Evolutionary conservation across 2,113 vertebrate genomes (phyloP).

Genomic region (Triplophysa tibetana): DNA sequence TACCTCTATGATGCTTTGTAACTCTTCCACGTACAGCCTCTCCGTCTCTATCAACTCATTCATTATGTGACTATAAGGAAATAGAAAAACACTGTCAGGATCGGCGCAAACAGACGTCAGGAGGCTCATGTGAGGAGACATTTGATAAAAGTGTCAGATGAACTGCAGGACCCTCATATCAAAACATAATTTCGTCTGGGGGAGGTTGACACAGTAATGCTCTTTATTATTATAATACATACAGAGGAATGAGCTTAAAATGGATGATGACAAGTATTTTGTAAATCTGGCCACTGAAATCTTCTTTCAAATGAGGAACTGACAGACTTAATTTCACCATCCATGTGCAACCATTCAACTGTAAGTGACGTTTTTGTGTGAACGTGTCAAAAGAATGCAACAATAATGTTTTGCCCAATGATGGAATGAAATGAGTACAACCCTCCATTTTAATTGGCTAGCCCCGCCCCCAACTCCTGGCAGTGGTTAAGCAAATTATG

Average conservation of each 20-base stretch:
- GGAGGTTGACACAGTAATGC: background rate
- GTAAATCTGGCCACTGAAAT: background rate
- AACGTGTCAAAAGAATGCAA: no score
- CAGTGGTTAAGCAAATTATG: no score
- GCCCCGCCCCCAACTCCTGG: no score
- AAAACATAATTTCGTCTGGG: no score
- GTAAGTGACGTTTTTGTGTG: background rate
- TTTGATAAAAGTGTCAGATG: background rate
- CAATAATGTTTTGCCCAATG: no score
- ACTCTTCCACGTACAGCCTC: conserved; percentile 89
- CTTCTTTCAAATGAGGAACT: no score
- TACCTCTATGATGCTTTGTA: conserved; percentile 95
- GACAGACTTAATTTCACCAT: background rate
- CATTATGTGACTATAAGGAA: conserved; percentile 82
- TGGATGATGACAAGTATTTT: background rate
- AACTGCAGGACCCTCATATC: background rate
- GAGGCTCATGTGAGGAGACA: background rate
- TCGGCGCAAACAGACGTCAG: background rate
- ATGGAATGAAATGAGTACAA: no score
- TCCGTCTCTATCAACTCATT: conserved; percentile 93
- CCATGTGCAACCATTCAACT: background rate
- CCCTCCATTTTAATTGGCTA: no score
- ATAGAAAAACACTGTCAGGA: conserved; percentile 19
- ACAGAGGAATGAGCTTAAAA: no score
- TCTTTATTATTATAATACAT: background rate